Evolutionary conservation across 1,140 invertebrate species (phyloP).

Genomic region (Drosophila parvula): DNA sequence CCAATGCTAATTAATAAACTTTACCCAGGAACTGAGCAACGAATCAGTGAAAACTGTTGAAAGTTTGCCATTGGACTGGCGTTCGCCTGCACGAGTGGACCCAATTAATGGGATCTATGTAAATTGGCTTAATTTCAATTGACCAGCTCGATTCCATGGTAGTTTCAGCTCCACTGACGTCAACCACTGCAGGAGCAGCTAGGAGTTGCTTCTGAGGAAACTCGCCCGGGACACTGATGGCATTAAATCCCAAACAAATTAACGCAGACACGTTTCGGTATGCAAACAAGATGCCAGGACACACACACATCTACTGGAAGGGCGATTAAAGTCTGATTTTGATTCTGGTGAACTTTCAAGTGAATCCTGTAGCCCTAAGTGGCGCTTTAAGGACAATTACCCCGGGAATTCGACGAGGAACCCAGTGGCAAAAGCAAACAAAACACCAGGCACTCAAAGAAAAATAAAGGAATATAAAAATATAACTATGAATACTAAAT

Average conservation of each 20-base stretch:
- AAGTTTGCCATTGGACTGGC: constrained; percentile 14
- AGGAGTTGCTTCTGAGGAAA: neutral
- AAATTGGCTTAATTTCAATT: constrained; percentile 72
- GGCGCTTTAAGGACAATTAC: constrained; percentile 45
- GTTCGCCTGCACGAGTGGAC: constrained; percentile 52
- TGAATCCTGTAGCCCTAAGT: constrained; percentile 24
- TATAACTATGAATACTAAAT: neutral
- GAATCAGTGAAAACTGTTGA: constrained; percentile 31
- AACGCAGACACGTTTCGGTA: constrained; percentile 60
- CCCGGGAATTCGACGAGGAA: constrained; percentile 5
- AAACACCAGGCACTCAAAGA: constrained; percentile 20
- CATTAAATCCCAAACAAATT: constrained; percentile 68
- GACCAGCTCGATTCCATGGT: constrained; percentile 29
- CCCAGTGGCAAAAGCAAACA: constrained; percentile 20
- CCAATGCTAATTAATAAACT: constrained; percentile 71
- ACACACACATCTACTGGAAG: constrained; percentile 13
- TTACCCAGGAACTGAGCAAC: constrained; percentile 17
- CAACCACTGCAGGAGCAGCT: constrained; percentile 12
- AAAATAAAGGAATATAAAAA: neutral
- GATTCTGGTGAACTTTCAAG: constrained; percentile 21
- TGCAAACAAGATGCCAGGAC: constrained; percentile 32
- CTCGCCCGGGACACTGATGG: constrained; percentile 1
- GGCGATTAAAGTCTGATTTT: constrained; percentile 39
- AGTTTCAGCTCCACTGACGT: constrained; percentile 40
- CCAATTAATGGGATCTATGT: constrained; percentile 58